phyloP scores from a whole-genome alignment of 1,140 invertebrate species.

The Planococcus citri region DNA sequence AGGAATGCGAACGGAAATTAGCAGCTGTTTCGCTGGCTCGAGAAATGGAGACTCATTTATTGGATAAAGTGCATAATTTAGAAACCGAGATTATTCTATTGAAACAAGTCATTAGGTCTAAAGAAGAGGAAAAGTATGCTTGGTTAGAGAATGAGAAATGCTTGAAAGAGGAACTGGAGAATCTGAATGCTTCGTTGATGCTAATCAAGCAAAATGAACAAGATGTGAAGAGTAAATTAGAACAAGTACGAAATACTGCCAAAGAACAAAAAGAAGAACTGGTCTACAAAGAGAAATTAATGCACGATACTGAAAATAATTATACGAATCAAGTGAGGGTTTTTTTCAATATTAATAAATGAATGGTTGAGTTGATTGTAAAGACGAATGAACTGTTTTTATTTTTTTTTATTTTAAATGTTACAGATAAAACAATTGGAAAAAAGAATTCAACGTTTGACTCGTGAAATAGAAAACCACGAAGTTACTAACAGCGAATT shows the following conservation, averaged over 20 bases:
- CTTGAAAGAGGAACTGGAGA: slow-evolving; percentile 26
- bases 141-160: slow-evolving; percentile 24
- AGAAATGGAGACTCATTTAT: slow-evolving; percentile 23
- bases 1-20: slow-evolving; percentile 24
- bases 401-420: too few species aligned
- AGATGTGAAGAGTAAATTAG: slow-evolving; percentile 21
- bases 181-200: slow-evolving; percentile 24
- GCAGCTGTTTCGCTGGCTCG: slow-evolving; percentile 12
- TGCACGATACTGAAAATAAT: slow-evolving; percentile 24
- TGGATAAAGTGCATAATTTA: slow-evolving; percentile 22
- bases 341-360: background rate
- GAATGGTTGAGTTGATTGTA: too few species aligned
- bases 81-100: slow-evolving; percentile 23
- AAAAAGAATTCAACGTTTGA: slow-evolving; percentile 26
- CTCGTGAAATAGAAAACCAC: slow-evolving; percentile 28
- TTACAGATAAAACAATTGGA: slow-evolving; percentile 28
- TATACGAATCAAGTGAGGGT: slow-evolving; percentile 4
- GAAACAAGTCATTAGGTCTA: slow-evolving; percentile 22
- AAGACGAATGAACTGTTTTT: too few species aligned
- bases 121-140: slow-evolving; percentile 28
- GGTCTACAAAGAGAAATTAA: slow-evolving; percentile 24
- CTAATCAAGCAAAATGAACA: slow-evolving; percentile 24
- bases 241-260: slow-evolving; percentile 21
- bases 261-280: slow-evolving; percentile 26
- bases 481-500: slow-evolving; percentile 31